Evolutionary conservation across 2,113 vertebrate species (phyloP), one percentile per base, ranked within the genome.

Genomic region (Calidris pygmaea): DNA sequence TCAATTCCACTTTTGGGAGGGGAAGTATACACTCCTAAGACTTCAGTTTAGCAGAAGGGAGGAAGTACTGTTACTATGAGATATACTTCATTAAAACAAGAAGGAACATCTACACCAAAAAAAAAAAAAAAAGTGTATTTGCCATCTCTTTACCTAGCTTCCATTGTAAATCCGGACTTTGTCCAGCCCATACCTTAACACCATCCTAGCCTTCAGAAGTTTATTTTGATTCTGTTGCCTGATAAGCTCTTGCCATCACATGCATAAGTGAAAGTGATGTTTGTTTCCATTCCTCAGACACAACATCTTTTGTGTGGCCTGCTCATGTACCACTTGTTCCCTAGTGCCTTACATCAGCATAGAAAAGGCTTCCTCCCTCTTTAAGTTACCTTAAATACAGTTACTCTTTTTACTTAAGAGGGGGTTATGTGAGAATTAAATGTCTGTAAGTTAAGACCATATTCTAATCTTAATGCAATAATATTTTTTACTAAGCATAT

Each of bases 61-160:
- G 14, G 30, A 23, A 75, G 12, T 0, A 0, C 4, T 73, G 29
- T 65, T 73, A 52, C 23, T 47, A 15, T 10, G 7, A 18, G 35
- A 47, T 7, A 14, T 2, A 5, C 24, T 55, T 77, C 53, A 59
- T 68, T 68, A 73, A 85, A 82, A 62, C 13, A 34, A 82, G 56
- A 65, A 34, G 3, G 26, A 35, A 71, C 9, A 23, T 12, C 24
- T 18, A 30, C 3, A 74, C 6, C 50, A 39, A 39, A 8, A 35
- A 15, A 59, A 75, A 41, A 43, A 58, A 39, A 59, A 79, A 37
- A 76, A 43, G 12, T 2, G 0, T 13, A 47, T 53, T 41, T 70
- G 7, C 14, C 30, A 74, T 26, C 45, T 77, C 59, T 86, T 84
- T 15, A 66, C 18, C 19, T 14, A 43, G 18, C 30, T 26, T 68